phyloP scores from a whole-genome alignment of 2,113 vertebrate species.

The Nanorana parkeri region DNA sequence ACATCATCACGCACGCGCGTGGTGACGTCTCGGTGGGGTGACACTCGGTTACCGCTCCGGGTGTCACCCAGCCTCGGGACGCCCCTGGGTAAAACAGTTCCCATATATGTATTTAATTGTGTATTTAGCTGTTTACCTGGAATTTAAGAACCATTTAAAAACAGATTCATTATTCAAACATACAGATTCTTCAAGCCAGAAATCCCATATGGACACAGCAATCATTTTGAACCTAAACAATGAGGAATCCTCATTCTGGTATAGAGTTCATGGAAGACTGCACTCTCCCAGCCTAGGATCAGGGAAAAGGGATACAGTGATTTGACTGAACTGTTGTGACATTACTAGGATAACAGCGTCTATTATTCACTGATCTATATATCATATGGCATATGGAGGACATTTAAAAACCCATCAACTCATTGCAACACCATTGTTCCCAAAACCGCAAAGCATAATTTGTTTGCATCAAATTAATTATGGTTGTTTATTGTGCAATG shows the following conservation, averaged over 20 bases:
- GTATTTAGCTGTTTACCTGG: too few species aligned
- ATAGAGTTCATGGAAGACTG: slow-evolving; percentile 32
- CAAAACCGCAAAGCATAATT: not conserved
- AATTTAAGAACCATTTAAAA: too few species aligned
- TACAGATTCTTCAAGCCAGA: slow-evolving; percentile 17
- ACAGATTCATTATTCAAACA: not conserved
- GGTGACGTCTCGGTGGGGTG: too few species aligned
- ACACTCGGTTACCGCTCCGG: too few species aligned
- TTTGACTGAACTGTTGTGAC: slow-evolving; percentile 52
- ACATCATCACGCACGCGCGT: too few species aligned
- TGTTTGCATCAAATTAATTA: slow-evolving; percentile 51
- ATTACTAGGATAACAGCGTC: not conserved
- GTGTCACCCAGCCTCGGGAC: too few species aligned
- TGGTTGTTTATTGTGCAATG: slow-evolving; percentile 36
- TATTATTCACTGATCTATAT: slow-evolving; percentile 22
- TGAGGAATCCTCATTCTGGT: slow-evolving; percentile 25
- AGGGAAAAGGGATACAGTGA: slow-evolving; percentile 31
- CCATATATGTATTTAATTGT: too few species aligned
- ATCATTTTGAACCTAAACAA: slow-evolving; percentile 36
- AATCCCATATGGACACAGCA: slow-evolving; percentile 24
- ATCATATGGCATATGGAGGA: slow-evolving; percentile 48
- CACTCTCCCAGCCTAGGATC: slow-evolving; percentile 43
- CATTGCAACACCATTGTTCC: slow-evolving; percentile 36
- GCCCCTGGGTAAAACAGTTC: too few species aligned
- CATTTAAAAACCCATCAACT: slow-evolving; percentile 37